Conservation (phyloP, 2,888 invertebrate genomes). For the Tethea ocularis region DNA sequence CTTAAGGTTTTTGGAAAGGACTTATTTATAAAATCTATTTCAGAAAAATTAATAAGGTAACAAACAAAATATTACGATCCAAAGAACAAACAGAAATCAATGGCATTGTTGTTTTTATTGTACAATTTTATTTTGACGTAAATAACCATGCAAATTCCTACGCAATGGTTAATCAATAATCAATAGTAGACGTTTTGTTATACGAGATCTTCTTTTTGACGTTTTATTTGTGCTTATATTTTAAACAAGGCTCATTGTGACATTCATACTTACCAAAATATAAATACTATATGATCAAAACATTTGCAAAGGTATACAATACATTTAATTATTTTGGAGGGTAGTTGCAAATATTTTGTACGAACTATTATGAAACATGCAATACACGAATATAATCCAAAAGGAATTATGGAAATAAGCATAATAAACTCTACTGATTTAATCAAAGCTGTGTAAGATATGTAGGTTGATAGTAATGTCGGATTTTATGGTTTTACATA, state of each 20-base stretch:
- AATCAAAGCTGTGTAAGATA: conserved; percentile 32
- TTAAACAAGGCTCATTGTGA: neutral
- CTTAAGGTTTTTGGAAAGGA: neutral
- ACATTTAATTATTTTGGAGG: neutral
- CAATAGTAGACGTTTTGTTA: neutral
- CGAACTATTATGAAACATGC: neutral
- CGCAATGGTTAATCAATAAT: neutral
- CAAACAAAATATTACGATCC: neutral
- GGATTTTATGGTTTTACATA: conserved; percentile 31
- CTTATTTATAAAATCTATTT: neutral
- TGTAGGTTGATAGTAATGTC: conserved; percentile 36
- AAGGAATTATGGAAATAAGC: neutral
- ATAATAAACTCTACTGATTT: conserved; percentile 26
- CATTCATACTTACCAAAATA: neutral
- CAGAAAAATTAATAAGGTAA: no score
- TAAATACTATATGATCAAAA: neutral
- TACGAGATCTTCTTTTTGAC: neutral
- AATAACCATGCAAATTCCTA: neutral
- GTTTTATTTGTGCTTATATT: neutral
- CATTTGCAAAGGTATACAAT: neutral
- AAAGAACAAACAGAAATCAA: neutral
- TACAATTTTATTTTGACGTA: neutral
- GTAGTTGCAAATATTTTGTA: neutral
- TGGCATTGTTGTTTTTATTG: neutral
- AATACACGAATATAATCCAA: neutral